Conservation (phyloP, 2,888 invertebrate genomes). For the Neocrepidodera transversa region DNA sequence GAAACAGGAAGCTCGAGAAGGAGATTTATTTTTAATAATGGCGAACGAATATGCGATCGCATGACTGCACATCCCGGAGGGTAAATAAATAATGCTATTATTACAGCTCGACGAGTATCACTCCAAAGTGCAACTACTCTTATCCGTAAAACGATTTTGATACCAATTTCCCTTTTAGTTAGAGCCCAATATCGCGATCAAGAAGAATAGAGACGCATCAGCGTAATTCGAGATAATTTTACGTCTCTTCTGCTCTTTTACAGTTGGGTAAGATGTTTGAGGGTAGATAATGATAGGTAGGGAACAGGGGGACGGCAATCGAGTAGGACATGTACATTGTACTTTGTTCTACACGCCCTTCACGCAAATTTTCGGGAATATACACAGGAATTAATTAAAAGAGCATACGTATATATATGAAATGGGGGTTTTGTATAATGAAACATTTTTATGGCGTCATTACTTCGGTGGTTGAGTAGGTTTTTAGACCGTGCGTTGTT, state of each 20-base stretch:
- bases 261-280: slow-evolving; percentile 56
- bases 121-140: slow-evolving; percentile 40
- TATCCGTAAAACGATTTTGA: slow-evolving; percentile 30
- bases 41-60: slow-evolving; percentile 54
- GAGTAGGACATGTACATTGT: slow-evolving; percentile 36
- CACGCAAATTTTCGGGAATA: slow-evolving; percentile 45
- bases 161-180: slow-evolving; percentile 44
- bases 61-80: slow-evolving; percentile 54
- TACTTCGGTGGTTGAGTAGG: slow-evolving; percentile 15
- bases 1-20: slow-evolving; percentile 39
- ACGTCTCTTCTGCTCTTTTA: slow-evolving; percentile 57
- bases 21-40: slow-evolving; percentile 60
- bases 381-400: slow-evolving; percentile 43
- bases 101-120: slow-evolving; percentile 57
- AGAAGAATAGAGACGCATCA: slow-evolving; percentile 41
- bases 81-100: slow-evolving; percentile 61
- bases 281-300: slow-evolving; percentile 54
- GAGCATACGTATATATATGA: slow-evolving; percentile 21
- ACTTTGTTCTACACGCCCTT: slow-evolving; percentile 40
- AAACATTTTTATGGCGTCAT: slow-evolving; percentile 28
- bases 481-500: slow-evolving; percentile 5
- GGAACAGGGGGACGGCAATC: slow-evolving; percentile 36
- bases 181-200: slow-evolving; percentile 34
- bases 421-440: slow-evolving; percentile 43
- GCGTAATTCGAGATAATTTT: slow-evolving; percentile 59